Evolutionary conservation across 2,113 vertebrate species (phyloP).

Genomic region (Cyanoderma ruficeps): DNA sequence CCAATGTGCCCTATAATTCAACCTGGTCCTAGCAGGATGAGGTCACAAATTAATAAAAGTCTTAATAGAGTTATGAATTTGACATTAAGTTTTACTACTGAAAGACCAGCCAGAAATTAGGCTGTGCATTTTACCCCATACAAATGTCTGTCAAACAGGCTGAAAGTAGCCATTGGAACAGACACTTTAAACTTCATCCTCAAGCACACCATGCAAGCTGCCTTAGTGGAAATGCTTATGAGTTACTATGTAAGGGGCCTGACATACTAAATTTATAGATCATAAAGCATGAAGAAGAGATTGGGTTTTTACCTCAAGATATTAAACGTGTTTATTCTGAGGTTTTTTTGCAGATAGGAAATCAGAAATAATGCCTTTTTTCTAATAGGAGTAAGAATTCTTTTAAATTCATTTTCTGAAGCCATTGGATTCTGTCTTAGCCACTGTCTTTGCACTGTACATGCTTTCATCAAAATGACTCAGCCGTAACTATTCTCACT

Average conservation of each 20-base stretch:
- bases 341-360: neutral
- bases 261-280: neutral
- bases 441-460: neutral
- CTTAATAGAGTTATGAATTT: neutral
- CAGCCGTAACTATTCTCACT: neutral
- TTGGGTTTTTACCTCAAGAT: neutral
- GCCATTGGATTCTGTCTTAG: neutral
- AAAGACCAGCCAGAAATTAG: neutral
- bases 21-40: neutral
- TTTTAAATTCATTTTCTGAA: neutral
- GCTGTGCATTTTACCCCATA: neutral
- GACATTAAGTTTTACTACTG: neutral
- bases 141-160: neutral
- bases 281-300: neutral
- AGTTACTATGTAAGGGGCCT: neutral
- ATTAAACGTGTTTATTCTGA: neutral
- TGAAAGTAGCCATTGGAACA: neutral
- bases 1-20: neutral
- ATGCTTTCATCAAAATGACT: conserved; percentile 26
- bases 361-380: neutral
- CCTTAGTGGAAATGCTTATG: neutral
- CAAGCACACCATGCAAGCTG: neutral
- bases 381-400: neutral
- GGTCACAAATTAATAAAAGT: neutral
- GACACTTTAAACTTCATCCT: neutral